Evolutionary conservation across 2,113 vertebrate genomes (phyloP).

Genomic region (Syngnathus floridae): DNA sequence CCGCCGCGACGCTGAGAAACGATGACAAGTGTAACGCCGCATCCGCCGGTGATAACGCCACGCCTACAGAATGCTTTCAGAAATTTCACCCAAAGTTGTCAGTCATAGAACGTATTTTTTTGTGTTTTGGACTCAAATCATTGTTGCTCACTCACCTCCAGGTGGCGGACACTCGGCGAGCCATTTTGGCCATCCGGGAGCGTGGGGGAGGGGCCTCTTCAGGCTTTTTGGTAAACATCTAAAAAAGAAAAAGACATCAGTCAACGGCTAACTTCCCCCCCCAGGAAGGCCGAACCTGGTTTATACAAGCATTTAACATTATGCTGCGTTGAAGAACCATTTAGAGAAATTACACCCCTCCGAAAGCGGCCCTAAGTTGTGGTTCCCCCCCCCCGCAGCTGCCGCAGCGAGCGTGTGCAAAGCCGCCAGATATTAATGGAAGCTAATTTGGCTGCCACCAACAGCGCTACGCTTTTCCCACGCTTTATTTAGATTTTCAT

Average conservation of each 20-base stretch:
- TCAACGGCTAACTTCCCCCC: background rate
- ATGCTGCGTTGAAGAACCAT: constrained; percentile 68
- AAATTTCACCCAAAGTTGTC: too few relatives aligned
- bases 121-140: too few relatives aligned
- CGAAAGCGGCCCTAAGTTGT: constrained; percentile 64
- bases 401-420: constrained; percentile 51
- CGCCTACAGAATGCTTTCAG: too few relatives aligned
- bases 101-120: too few relatives aligned
- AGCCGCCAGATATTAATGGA: constrained; percentile 38
- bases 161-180: too few relatives aligned
- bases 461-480: constrained; percentile 37
- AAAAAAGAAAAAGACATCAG: too few relatives aligned
- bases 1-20: background rate
- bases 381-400: constrained; percentile 55
- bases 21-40: too few relatives aligned
- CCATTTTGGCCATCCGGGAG: too few relatives aligned
- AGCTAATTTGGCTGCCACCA: constrained; percentile 58
- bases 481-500: background rate
- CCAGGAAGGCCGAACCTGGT: constrained; percentile 44
- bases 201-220: too few relatives aligned
- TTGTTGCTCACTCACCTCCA: too few relatives aligned
- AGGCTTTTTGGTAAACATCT: too few relatives aligned
- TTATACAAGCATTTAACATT: constrained; percentile 67
- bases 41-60: too few relatives aligned
- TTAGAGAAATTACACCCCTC: constrained; percentile 67